These are phyloP conservation scores for Pogonocichla stellata DNA, from an alignment of 2,113 vertebrate species.

Conservation along the genomic window DNA sequence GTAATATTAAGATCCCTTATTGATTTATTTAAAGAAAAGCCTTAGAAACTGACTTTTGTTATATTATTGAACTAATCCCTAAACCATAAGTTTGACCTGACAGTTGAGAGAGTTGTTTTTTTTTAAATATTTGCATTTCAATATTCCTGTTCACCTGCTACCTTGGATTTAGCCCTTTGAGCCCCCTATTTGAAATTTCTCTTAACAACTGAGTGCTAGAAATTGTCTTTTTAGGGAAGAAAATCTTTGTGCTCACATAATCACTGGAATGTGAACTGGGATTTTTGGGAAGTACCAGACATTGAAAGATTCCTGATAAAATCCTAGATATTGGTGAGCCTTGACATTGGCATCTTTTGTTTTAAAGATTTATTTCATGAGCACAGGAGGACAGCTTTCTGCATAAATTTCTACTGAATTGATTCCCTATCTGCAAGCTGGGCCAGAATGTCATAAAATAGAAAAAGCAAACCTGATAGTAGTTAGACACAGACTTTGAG, in stretches of 20 bases:
- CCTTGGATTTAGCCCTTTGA: background rate
- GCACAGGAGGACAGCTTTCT: background rate
- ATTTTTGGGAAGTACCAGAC: background rate
- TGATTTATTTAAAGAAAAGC: background rate
- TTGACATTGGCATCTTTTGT: background rate
- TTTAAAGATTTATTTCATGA: background rate
- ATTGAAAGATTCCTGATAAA: background rate
- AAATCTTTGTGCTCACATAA: background rate
- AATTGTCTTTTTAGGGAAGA: background rate
- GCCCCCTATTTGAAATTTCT: background rate
- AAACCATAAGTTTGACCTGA: background rate
- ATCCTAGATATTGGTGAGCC: background rate
- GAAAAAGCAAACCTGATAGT: background rate
- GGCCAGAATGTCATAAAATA: background rate
- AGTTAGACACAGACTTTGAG: background rate
- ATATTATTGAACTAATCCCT: background rate
- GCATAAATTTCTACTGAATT: background rate
- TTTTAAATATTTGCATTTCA: background rate
- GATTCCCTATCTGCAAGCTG: background rate
- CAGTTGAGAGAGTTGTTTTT: background rate
- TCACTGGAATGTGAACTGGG: accelerated
- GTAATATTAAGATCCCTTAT: background rate
- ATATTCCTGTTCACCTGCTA: background rate
- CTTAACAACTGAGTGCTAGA: background rate
- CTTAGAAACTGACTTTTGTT: background rate